Evolutionary conservation across 37 sponge, comb jelly and placozoan genomes (phyloP), one percentile per base, ranked within the genome.

Genomic region (Spongilla lacustris): DNA sequence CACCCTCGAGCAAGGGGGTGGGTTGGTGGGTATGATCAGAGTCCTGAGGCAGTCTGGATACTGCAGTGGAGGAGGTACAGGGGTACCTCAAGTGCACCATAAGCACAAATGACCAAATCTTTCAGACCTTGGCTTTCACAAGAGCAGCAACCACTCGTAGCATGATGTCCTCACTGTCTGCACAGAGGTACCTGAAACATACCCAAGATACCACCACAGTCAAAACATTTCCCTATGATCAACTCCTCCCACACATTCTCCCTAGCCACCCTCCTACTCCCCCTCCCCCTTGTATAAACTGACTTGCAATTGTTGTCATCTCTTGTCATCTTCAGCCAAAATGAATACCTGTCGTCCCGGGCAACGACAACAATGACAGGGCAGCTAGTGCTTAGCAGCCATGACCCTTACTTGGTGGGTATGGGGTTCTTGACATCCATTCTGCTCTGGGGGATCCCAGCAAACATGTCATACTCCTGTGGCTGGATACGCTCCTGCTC

Each of bases 101-200:
- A n/a, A n/a, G n/a, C n/a, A n/a, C n/a, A 14, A 58, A 14, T 69
- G 25, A 58, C 21, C 19, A 14, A 14, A 10, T 1, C 19, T 8
- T 19, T 58, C 76, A 17, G 49, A 95, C 96, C 83, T 94, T 96
- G 23, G 86, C 83, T 37, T 85, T 86, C 23, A 89, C 81, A 38
- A 96, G 66, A 17, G 77, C 87, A 68, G 90, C 91, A 21, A 94
- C 58, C 23, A 91, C 71, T 25, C 70, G 84, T 1, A 88, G 66
- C 82, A 94, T 83, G 36, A 92, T 92, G 28, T 85, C 85, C 31
- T 94, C 92, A 22, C 83, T 84, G 66, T 96, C 97, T 31, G 93
- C 93, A 90, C 97, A 96, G 36, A 94, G 73, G 80, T 87, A 94
- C 26, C 85, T 89, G 75, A 37, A 14, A 46, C 8, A 8, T 8